These are phyloP conservation scores for Leptopilina myrica DNA, from an alignment of 2,888 invertebrate species.

Conservation along the genomic window DNA sequence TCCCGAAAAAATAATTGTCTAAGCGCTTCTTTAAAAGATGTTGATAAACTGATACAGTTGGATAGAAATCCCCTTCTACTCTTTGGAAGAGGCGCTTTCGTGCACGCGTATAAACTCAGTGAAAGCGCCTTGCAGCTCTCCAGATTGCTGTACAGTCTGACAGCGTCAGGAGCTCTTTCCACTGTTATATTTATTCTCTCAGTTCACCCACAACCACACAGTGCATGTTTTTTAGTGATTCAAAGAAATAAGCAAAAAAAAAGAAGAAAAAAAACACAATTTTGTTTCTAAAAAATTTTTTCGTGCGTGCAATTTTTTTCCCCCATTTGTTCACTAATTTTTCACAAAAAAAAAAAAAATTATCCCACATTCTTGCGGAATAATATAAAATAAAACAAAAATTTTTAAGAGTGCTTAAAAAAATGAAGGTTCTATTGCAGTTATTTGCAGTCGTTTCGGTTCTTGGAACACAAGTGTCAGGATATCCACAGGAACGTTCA, in stretches of 20 bases:
- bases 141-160: constrained; percentile 74
- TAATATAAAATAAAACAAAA: constrained; percentile 43
- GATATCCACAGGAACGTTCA: constrained; percentile 71
- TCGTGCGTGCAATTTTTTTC: constrained; percentile 33
- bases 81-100: constrained; percentile 59
- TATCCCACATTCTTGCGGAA: constrained; percentile 27
- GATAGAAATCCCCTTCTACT: constrained; percentile 52
- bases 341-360: background rate
- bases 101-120: constrained; percentile 74
- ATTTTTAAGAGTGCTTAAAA: constrained; percentile 58
- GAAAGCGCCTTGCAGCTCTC: constrained; percentile 74
- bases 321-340: constrained; percentile 24
- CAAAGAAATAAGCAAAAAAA: background rate
- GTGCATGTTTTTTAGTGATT: constrained; percentile 21
- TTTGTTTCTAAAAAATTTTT: background rate
- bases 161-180: constrained; percentile 69
- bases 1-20: background rate
- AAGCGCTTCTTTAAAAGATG: constrained; percentile 7
- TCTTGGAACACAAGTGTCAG: constrained; percentile 65
- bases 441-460: constrained; percentile 60
- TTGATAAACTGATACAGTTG: constrained; percentile 16
- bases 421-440: constrained; percentile 61
- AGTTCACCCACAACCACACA: background rate
- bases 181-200: constrained; percentile 42
- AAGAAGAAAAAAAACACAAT: background rate